These are phyloP conservation scores for Aporophyla nigra DNA, from an alignment of 2,888 invertebrate genomes.

Conservation along the genomic window DNA sequence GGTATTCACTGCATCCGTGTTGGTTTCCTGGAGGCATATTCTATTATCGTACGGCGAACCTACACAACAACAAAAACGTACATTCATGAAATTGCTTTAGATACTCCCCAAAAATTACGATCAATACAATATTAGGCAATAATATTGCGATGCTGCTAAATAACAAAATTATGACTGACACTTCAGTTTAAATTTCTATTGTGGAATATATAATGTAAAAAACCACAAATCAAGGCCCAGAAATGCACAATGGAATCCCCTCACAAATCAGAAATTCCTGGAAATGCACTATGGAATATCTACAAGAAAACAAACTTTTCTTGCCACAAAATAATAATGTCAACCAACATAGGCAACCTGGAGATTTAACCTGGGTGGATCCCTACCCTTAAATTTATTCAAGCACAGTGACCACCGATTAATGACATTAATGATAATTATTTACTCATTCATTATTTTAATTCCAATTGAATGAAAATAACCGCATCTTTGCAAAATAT, in stretches of 20 bases:
- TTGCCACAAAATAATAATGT: neutral
- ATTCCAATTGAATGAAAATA: no score
- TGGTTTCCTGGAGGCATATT: conserved; percentile 81
- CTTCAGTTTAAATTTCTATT: neutral
- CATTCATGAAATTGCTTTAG: conserved; percentile 3
- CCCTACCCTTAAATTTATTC: neutral
- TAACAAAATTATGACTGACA: neutral
- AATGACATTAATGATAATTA: neutral
- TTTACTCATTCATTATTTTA: no score
- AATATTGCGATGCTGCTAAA: neutral
- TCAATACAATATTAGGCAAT: neutral
- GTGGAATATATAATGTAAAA: neutral
- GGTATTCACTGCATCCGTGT: conserved; percentile 75
- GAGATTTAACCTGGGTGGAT: no score
- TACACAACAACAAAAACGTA: conserved; percentile 52
- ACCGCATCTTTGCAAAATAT: neutral
- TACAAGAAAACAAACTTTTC: neutral
- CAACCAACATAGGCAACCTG: neutral
- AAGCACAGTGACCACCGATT: neutral
- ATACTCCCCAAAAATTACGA: neutral
- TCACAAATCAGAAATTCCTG: no score
- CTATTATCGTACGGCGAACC: conserved; percentile 83
- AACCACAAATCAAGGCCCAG: neutral
- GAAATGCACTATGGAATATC: no score
- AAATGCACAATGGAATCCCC: neutral